A percentile compares a stretch with the other conserved stretches of the same genome.
Conservation (phyloP, 2,797 vertebrate genomes). For the Nyctibius grandis region DNA sequence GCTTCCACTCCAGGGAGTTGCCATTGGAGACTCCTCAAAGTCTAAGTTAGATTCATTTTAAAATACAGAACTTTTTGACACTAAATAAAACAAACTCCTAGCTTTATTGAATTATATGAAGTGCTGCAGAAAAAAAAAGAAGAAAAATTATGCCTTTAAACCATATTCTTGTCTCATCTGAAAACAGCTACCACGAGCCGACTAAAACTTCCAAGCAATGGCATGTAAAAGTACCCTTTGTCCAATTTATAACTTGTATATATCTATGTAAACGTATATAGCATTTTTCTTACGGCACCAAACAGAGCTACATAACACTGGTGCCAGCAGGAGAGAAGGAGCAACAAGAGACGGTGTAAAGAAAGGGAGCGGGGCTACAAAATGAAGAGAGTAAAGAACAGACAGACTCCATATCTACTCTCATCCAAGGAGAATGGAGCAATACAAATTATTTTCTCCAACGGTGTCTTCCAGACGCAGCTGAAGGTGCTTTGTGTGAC, state of each 20-base stretch:
- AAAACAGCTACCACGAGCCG: neutral
- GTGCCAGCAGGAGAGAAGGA: neutral
- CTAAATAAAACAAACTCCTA: slow-evolving; percentile 37
- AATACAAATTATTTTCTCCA: neutral
- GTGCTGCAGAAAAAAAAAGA: neutral
- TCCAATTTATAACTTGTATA: neutral
- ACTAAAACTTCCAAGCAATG: neutral
- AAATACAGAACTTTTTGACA: slow-evolving; percentile 9
- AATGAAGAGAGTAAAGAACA: neutral
- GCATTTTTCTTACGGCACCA: neutral
- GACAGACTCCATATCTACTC: neutral
- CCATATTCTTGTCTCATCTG: neutral
- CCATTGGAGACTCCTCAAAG: slow-evolving; percentile 23
- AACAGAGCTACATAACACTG: neutral
- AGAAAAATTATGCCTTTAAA: neutral
- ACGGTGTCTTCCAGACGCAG: neutral
- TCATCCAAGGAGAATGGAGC: neutral
- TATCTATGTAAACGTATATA: neutral
- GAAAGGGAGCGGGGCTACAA: neutral
- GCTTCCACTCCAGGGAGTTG: neutral
- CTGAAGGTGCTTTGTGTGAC: neutral
- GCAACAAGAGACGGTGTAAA: neutral
- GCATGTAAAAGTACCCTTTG: neutral
- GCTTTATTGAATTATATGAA: slow-evolving; percentile 32
- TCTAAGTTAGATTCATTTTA: slow-evolving; percentile 10